Base-by-base conservation (phyloP, 2,113 vertebrate species). In the Trogon melanurus region DNA sequence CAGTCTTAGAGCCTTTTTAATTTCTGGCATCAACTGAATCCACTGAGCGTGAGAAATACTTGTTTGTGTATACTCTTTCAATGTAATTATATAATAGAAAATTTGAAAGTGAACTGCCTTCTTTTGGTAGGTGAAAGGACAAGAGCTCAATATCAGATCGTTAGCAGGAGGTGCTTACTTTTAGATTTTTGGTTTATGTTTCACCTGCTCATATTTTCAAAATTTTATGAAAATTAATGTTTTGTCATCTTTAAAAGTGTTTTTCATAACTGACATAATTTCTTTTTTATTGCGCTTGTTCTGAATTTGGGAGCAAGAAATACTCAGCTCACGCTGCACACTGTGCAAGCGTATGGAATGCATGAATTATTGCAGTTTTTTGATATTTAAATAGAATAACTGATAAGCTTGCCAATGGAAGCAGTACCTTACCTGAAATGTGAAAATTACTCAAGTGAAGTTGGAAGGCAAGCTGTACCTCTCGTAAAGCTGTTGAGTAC, bases 281-380 rank as follows among this genome's bases (percentile, higher is more conserved):
- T 85, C 7, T 13, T 65, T 76, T 50, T 38, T 36, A 16, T 82
- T 13, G 38, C 10, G 79, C 93, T 65, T 74, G 22, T 60, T 91
- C 30, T 78, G 56, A 79, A 54, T 91, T 83, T 79, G 41, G 30
- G 38, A 3, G 27, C 19, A 80, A 54, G 53, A 90, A 83, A 54
- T 50, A 71, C 7, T 38, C 6, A 15, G 10, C 9, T 94, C 10
- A 8, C 0, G 0, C 27, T 82, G 8, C 51, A 12, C 50, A 32
- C 13, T 61, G 5, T 88, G 13, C 11, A 47, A 11, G 17, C 62
- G 32, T 26, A 47, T 2, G 25, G 25, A 65, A 74, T 21, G 9
- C 10, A 10, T n/a, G 66, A 54, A 65, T 60, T 64, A 51, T 12
- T 85, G 21, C 16, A 79, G 27, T 27, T 60, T 79, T 88, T 94